These are phyloP conservation scores for Adelges cooleyi DNA, from an alignment of 1,140 invertebrate species.

Conservation along the genomic window DNA sequence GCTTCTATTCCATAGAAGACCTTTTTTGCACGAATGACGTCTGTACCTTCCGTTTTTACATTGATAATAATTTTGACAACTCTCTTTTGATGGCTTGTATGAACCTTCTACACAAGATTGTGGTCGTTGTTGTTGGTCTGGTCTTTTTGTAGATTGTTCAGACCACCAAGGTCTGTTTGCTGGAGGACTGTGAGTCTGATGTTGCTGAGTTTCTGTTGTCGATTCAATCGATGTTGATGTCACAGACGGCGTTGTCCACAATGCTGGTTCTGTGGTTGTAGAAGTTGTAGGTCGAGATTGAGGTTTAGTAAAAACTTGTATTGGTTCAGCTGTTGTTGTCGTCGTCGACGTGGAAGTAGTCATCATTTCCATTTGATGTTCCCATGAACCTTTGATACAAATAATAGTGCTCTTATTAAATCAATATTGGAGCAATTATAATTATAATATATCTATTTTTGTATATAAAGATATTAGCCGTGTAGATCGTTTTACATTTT, in stretches of 20 bases:
- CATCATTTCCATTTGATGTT: background rate
- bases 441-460: too few species aligned
- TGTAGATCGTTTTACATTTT: too few species aligned
- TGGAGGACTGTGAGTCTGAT: conserved; percentile 34
- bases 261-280: conserved; percentile 30
- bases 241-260: conserved; percentile 41
- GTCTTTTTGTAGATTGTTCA: conserved; percentile 32
- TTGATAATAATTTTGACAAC: conserved; percentile 63
- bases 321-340: conserved; percentile 36
- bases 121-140: conserved; percentile 28
- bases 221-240: conserved; percentile 39
- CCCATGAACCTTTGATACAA: background rate
- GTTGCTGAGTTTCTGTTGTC: conserved; percentile 36
- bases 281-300: conserved; percentile 35
- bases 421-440: too few species aligned
- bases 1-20: conserved; percentile 64
- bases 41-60: conserved; percentile 56
- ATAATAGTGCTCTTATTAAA: too few species aligned
- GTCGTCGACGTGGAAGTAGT: background rate
- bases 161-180: conserved; percentile 32
- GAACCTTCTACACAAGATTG: conserved; percentile 48
- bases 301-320: background rate
- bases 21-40: conserved; percentile 59
- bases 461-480: too few species aligned
- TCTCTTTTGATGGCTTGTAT: conserved; percentile 51